phyloP scores from a whole-genome alignment of 2,888 invertebrate genomes.

The Sericinus montela region DNA sequence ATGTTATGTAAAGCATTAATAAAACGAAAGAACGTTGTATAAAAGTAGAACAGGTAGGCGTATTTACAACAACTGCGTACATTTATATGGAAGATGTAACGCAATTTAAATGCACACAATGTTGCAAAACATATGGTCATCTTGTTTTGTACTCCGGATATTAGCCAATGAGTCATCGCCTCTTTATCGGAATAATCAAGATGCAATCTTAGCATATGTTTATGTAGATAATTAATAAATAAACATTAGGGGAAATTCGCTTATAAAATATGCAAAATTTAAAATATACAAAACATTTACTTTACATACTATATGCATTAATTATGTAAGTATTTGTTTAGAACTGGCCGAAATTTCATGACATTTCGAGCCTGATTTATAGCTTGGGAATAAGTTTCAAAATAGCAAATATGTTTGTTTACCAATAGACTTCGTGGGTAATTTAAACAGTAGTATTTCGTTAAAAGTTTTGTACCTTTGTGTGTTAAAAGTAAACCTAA shows the following conservation, averaged over 20 bases:
- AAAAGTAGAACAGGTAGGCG: slow-evolving; percentile 2
- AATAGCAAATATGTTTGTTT: no score
- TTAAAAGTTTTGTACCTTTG: no score
- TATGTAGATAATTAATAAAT: neutral
- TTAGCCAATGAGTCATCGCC: slow-evolving; percentile 55
- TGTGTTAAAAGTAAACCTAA: no score
- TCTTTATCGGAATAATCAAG: slow-evolving; percentile 60
- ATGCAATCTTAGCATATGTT: slow-evolving; percentile 38
- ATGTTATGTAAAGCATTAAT: neutral
- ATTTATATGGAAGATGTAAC: slow-evolving; percentile 32
- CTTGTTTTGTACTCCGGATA: slow-evolving; percentile 57
- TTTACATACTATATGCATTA: no score
- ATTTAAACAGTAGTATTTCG: no score
- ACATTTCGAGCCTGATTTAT: no score
- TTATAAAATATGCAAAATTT: neutral
- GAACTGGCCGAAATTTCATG: no score
- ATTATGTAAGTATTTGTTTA: no score
- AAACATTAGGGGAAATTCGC: slow-evolving; percentile 1
- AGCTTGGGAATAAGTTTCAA: no score
- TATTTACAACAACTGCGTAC: slow-evolving; percentile 14
- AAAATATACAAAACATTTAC: no score
- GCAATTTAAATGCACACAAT: slow-evolving; percentile 52
- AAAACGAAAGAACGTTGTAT: neutral
- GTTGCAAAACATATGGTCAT: slow-evolving; percentile 66
- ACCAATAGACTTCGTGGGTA: no score